Conservation (phyloP, 2,113 vertebrate species). For the Cyrtonyx montezumae region DNA sequence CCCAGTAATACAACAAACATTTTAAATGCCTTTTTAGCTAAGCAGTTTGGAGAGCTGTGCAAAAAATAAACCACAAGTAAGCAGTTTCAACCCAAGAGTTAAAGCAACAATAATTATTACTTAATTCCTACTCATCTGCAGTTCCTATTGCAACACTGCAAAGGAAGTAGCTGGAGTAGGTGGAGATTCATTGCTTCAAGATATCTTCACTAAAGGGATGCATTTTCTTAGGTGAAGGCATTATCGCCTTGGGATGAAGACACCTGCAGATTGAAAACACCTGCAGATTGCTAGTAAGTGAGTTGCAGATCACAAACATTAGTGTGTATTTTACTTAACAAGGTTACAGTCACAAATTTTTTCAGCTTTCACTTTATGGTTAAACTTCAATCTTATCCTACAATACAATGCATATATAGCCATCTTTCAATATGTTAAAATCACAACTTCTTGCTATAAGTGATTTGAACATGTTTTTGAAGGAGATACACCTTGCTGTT, state of each 20-base stretch:
- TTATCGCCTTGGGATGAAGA: not conserved
- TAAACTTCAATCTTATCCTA: not conserved
- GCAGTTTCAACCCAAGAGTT: not conserved
- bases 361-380: not conserved
- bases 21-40: constrained; percentile 44
- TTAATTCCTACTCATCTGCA: constrained; percentile 7
- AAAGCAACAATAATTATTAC: constrained; percentile 21
- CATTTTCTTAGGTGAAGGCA: not conserved
- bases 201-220: not conserved
- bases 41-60: not conserved
- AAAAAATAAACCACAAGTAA: constrained; percentile 44
- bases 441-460: no score
- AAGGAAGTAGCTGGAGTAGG: not conserved
- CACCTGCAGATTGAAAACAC: not conserved
- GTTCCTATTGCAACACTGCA: not conserved
- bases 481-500: not conserved
- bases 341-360: not conserved
- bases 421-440: not conserved
- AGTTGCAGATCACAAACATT: not conserved
- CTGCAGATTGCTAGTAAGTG: not conserved
- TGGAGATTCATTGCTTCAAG: constrained; percentile 1
- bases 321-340: not conserved
- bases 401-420: not conserved
- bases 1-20: constrained; percentile 25
- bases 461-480: no score